A percentile compares a stretch with the other conserved stretches of the same genome.
These are phyloP conservation scores for Euglossa dilemma DNA, from an alignment of 1,140 invertebrate genomes.

Conservation along the genomic window DNA sequence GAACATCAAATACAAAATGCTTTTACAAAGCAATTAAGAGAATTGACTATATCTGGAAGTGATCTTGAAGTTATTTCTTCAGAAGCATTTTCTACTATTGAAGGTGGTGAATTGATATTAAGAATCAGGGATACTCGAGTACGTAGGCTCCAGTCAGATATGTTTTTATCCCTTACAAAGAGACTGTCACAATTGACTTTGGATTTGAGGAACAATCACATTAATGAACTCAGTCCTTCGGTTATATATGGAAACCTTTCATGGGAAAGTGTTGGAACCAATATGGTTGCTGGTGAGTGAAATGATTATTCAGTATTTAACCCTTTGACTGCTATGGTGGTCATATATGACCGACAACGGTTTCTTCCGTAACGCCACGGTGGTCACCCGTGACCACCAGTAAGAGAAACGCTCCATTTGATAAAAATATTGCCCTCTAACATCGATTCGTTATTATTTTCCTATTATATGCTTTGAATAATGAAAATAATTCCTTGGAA, in stretches of 20 bases:
- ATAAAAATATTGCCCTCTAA: too few species aligned
- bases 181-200: constrained; percentile 89
- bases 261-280: constrained; percentile 92
- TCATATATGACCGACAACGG: too few species aligned
- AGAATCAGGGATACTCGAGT: constrained; percentile 90
- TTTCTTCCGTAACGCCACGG: too few species aligned
- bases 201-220: constrained; percentile 91
- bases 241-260: constrained; percentile 93
- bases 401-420: too few species aligned
- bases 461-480: too few species aligned
- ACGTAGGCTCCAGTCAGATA: constrained; percentile 88
- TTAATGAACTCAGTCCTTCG: constrained; percentile 90
- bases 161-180: constrained; percentile 89
- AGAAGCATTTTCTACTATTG: constrained; percentile 86
- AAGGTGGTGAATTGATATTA: constrained; percentile 88
- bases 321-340: too few species aligned
- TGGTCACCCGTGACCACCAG: too few species aligned
- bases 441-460: too few species aligned
- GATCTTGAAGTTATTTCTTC: constrained; percentile 87
- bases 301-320: neutral
- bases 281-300: constrained; percentile 87
- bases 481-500: too few species aligned
- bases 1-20: constrained; percentile 88
- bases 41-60: constrained; percentile 90
- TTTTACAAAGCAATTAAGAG: constrained; percentile 89